Evolutionary conservation across 35 echinoderm and acorn worm species (phyloP), one percentile per base, ranked within the genome.

Genomic region (Eucidaris tribuloides): DNA sequence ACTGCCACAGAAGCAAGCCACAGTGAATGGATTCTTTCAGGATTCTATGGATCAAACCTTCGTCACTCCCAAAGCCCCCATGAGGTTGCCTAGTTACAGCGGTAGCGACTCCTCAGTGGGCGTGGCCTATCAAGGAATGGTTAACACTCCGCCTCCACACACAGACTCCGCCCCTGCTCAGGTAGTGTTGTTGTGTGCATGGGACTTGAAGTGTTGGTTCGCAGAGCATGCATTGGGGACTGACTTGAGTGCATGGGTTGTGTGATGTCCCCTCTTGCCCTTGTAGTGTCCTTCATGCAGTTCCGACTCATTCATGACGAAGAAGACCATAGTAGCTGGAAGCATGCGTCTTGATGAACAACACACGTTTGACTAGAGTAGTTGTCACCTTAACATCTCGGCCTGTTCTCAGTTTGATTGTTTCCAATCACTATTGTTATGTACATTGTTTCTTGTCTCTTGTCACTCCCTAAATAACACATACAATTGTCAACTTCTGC

Each of bases 161-260:
- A 15, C 13, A 15, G 56, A 81, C 48, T 58, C 78, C 3, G 4
- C 46, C 4, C 23, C 36, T 44, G 45, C 25, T 22, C 78, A 55
- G 45, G 45, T 58, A 80, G 78, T 80, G 31, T 49, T 80, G 68
- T 74, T n/a, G 68, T 74, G 35, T 80, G 45, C 78, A 80, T 80
- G 45, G 78, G 77, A 61, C 34, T 81, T 81, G 79, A 48, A 19
- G 58, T 81, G 50, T 59, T 33, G 20, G 50, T 81, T 50, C 52
- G 55, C 77, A 43, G 50, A 81, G 79, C 68, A 74, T 74, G 68
- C 43, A 24, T 33, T 74, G 2, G 24, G 61, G 29, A 31, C 49
- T 61, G 29, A 33, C 28, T 35, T 61, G 50, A 38, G 25, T 20
- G 35, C 79, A 81, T 58, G 79, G 79, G 46, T 81, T n/a, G 30